A percentile compares a stretch with the other conserved stretches of the same genome.
Evolutionary conservation across 2,888 invertebrate species (phyloP).

Genomic region (Mimumesa dahlbomi): DNA sequence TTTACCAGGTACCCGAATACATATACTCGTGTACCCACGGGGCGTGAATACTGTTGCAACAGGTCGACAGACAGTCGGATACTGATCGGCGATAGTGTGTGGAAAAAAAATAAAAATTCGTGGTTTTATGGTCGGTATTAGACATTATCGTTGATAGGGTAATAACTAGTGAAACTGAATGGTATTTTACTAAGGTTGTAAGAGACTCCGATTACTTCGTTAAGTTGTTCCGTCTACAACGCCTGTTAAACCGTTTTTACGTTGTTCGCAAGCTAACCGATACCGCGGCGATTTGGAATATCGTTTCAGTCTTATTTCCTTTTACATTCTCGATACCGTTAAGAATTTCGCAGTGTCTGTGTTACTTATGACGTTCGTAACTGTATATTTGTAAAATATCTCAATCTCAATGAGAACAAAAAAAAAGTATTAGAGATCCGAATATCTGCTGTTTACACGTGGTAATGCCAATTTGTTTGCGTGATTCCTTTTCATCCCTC

Average conservation of each 20-base stretch:
- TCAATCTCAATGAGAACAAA: too few relatives aligned
- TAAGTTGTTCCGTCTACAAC: neutral
- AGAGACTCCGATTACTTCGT: conserved; percentile 2
- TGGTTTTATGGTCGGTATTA: conserved; percentile 28
- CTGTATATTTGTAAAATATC: too few relatives aligned
- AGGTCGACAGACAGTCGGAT: neutral
- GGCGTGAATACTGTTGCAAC: conserved; percentile 43
- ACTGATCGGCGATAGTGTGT: conserved; percentile 12
- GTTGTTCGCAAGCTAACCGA: neutral
- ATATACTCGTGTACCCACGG: conserved; percentile 44
- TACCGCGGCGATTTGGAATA: neutral
- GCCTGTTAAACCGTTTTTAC: neutral
- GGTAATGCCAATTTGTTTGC: neutral
- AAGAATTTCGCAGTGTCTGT: neutral
- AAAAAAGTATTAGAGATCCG: neutral
- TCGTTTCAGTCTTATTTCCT: neutral
- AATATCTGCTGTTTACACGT: neutral
- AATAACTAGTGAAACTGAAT: conserved; percentile 29
- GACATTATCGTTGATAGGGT: conserved; percentile 40
- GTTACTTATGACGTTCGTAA: neutral
- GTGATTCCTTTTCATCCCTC: neutral
- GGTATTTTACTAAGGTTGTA: conserved; percentile 24
- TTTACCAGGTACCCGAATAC: conserved; percentile 43
- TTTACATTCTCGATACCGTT: neutral
- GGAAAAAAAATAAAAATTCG: conserved; percentile 7